Percentiles rank a stretch among this genome's conserved stretches.
Conservation (phyloP, 2,888 invertebrate species). For the Synergus gifuensis region DNA sequence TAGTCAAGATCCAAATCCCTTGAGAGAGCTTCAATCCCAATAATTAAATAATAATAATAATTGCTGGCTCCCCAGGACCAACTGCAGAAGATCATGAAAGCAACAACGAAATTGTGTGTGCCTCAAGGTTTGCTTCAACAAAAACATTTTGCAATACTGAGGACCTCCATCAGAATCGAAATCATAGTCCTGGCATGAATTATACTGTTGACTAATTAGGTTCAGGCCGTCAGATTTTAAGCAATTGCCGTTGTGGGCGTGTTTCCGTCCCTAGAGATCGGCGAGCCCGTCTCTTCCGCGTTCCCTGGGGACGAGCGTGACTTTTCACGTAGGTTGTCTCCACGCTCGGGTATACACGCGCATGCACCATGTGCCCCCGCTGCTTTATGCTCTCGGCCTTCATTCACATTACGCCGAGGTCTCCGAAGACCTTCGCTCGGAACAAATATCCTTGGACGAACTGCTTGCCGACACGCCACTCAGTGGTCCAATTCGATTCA, state of each 20-base stretch:
- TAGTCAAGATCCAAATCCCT: conserved; percentile 44
- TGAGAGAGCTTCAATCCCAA: not conserved
- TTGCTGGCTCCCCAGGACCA: no score
- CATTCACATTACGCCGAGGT: conserved; percentile 63
- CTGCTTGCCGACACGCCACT: conserved; percentile 72
- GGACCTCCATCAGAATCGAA: not conserved
- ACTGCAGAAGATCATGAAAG: no score
- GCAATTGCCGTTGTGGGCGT: conserved; percentile 69
- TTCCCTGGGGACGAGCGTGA: conserved; percentile 62
- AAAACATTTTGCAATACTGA: not conserved
- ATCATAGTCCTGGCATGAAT: conserved; percentile 51
- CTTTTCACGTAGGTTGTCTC: conserved; percentile 54
- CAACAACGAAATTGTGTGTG: no score
- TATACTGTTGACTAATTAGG: conserved; percentile 62
- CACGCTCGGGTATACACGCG: conserved; percentile 33
- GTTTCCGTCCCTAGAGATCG: conserved; percentile 67
- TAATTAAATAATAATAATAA: not conserved
- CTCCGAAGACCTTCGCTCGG: conserved; percentile 64
- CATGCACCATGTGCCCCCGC: conserved; percentile 46
- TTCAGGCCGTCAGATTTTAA: conserved; percentile 70
- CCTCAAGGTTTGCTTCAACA: no score
- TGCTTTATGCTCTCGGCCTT: conserved; percentile 62
- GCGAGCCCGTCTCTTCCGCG: conserved; percentile 65
- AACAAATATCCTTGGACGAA: conserved; percentile 72
- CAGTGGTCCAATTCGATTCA: conserved; percentile 71